Base-by-base conservation (phyloP, 1,140 invertebrate species). In the Hycleus cichorii region DNA sequence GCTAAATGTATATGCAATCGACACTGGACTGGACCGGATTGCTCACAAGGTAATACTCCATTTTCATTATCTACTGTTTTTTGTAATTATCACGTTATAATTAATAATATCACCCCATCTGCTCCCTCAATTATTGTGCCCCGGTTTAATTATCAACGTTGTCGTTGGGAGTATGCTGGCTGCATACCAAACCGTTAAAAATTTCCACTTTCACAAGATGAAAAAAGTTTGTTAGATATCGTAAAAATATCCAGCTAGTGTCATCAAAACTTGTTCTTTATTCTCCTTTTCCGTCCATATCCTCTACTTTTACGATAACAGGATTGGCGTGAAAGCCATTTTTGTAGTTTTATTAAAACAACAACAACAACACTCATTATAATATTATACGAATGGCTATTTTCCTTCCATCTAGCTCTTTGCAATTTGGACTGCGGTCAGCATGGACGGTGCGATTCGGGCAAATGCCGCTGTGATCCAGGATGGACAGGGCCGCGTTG, bases 401-500 rank as follows among this genome's bases (percentile, higher is more conserved):
- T 32, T 5, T 32, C 32, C 32, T 60, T 44, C 63, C 57, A 56
- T 76, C 12, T 77, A 94, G 91, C 91, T 61, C 79, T 89, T 27
- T 97, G 94, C 75, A 89, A 89, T 62, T 78, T 94, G 73, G 90
- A 96, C 70, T 97, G 95, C 72, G 91, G 93, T 46, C 80, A 80
- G 40, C 89, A 97, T 74, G 95, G 95, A 10, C 82, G 87, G 40
- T 98, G 95, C 72, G 88, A 93, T 59, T 86, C 88, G 62, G 91
- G 92, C 26, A 84, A 87, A 52, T 98, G 95, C 76, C 84, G 85
- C 26, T 98, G 95, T 71, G 83, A 92, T 53, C 78, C 84, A 25
- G 93, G 93, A 50, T 98, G 93, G 93, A 91, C 87, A 1, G 95
- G 95, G 25, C 81, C 88, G 45, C 83, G 89, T 47, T 98, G 95